These are phyloP conservation scores for Heliothis peltigera DNA, from an alignment of 2,888 invertebrate genomes.

Conservation along the genomic window DNA sequence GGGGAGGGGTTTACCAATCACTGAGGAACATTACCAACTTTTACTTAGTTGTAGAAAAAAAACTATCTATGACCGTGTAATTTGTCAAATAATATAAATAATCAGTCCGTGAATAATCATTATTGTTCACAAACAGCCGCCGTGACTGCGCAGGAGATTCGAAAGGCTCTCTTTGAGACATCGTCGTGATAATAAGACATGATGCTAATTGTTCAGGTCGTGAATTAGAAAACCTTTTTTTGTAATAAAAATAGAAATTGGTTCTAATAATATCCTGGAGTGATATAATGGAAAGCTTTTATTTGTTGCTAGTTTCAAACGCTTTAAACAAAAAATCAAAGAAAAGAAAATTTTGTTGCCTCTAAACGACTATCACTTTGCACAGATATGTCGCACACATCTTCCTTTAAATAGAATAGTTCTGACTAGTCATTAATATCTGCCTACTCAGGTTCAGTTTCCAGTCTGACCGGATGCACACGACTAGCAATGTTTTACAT, in stretches of 20 bases:
- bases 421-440: too few relatives aligned
- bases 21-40: constrained; percentile 3
- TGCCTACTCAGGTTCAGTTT: too few relatives aligned
- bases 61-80: constrained; percentile 5
- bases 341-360: too few relatives aligned
- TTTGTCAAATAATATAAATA: constrained; percentile 14
- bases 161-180: constrained; percentile 20
- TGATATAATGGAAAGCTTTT: constrained; percentile 45
- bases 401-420: too few relatives aligned
- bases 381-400: too few relatives aligned
- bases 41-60: too few relatives aligned
- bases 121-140: constrained; percentile 33
- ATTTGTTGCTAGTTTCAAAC: neutral
- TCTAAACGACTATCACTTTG: too few relatives aligned
- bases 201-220: constrained; percentile 34
- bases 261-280: constrained; percentile 4
- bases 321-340: too few relatives aligned
- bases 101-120: constrained; percentile 15
- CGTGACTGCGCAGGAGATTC: constrained; percentile 37
- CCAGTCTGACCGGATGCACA: too few relatives aligned
- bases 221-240: constrained; percentile 41
- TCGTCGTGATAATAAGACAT: constrained; percentile 46
- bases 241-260: constrained; percentile 13
- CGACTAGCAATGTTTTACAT: too few relatives aligned
- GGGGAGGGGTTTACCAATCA: too few relatives aligned